Evolutionary conservation across 2,113 vertebrate genomes (phyloP).

Genomic region (Globicephala melas): DNA sequence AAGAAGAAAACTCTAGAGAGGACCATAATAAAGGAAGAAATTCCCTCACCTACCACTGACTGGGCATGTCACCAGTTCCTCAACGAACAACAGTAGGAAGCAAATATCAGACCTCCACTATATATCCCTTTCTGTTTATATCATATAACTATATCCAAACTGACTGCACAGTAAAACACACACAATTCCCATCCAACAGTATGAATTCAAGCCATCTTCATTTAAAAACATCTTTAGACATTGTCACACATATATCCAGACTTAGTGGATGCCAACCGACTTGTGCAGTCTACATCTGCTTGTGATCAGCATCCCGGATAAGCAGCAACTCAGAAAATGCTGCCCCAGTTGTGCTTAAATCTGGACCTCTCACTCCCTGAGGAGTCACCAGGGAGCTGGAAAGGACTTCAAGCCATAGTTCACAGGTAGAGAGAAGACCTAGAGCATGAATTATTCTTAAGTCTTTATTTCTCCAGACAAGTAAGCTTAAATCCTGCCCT

Average conservation of each 20-base stretch:
- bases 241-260: not conserved
- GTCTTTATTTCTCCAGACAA: not conserved
- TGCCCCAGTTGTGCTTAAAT: not conserved
- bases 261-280: not conserved
- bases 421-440: not conserved
- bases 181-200: not conserved
- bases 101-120: not conserved
- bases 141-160: not conserved
- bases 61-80: not conserved
- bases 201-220: not conserved
- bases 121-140: not conserved
- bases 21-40: not conserved
- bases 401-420: not conserved
- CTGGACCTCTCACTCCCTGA: not conserved
- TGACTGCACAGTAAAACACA: not conserved
- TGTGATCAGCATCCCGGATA: not conserved
- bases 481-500: not conserved
- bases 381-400: not conserved
- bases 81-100: not conserved
- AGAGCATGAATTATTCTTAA: not conserved
- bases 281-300: not conserved
- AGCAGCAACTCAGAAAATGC: not conserved
- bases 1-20: not conserved
- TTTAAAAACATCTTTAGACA: not conserved
- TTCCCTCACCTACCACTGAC: not conserved